phyloP scores from a whole-genome alignment of 2,113 vertebrate genomes.

The Picathartes gymnocephalus region DNA sequence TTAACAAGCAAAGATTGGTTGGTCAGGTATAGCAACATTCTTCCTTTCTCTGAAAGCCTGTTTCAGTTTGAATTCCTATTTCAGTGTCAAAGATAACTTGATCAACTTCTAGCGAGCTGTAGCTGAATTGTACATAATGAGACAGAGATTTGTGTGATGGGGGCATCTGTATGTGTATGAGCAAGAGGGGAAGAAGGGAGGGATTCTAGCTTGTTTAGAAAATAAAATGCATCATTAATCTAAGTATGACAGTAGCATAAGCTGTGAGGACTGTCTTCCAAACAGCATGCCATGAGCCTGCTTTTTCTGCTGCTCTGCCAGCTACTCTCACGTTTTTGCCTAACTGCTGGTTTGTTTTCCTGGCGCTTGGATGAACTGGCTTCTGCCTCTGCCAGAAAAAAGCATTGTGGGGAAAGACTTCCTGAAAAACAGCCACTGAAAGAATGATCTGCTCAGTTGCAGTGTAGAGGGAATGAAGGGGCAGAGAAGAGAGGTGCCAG shows the following conservation, averaged over 20 bases:
- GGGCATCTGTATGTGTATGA: background rate
- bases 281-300: background rate
- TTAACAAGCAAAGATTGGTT: background rate
- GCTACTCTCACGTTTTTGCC: background rate
- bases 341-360: background rate
- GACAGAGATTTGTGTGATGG: background rate
- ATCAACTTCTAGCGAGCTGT: background rate
- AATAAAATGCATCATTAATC: slow-evolving; percentile 45
- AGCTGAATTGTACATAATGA: background rate
- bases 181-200: background rate
- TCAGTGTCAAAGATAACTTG: background rate
- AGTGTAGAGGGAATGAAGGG: background rate
- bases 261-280: background rate
- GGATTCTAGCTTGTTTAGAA: slow-evolving; percentile 14
- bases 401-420: background rate
- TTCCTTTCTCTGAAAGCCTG: background rate
- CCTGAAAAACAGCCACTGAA: background rate
- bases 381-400: background rate
- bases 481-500: background rate
- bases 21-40: background rate
- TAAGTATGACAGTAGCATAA: slow-evolving; percentile 32
- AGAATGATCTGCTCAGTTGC: background rate
- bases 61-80: background rate
- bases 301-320: slow-evolving; percentile 1
- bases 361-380: background rate